A percentile compares a stretch with the other conserved stretches of the same genome.
These are phyloP conservation scores for Ophraella communa DNA, from an alignment of 2,888 invertebrate genomes.

Conservation along the genomic window DNA sequence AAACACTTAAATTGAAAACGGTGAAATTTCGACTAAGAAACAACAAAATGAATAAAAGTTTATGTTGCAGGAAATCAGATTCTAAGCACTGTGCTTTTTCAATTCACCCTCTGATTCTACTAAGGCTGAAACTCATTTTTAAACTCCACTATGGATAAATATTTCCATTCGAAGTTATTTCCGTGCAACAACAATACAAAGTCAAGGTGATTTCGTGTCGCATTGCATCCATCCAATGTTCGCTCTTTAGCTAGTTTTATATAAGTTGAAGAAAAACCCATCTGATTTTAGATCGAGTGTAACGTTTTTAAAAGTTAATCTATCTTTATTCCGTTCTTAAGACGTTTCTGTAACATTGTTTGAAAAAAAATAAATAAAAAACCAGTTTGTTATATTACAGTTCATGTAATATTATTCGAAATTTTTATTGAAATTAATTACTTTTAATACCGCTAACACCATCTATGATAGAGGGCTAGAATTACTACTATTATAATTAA, in stretches of 20 bases:
- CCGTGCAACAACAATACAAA: conserved; percentile 2
- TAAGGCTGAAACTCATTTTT: neutral
- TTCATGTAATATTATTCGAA: too few relatives aligned
- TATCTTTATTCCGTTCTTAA: neutral
- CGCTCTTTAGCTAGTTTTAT: neutral
- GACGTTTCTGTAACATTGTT: neutral
- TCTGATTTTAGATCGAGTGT: neutral
- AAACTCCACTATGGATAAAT: conserved; percentile 1
- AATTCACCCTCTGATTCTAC: neutral
- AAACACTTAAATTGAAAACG: neutral
- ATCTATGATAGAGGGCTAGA: too few relatives aligned
- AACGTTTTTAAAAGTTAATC: neutral
- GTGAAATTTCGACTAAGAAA: neutral
- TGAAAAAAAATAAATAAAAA: too few relatives aligned
- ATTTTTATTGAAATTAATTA: too few relatives aligned
- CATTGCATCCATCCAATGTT: conserved; percentile 1
- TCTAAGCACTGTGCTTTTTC: neutral
- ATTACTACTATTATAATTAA: too few relatives aligned
- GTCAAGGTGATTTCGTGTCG: neutral
- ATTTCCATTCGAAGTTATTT: conserved; percentile 1
- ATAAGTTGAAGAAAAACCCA: conserved; percentile 1
- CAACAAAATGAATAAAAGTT: neutral
- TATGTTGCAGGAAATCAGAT: neutral
- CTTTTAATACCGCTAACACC: too few relatives aligned
- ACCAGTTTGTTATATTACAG: too few relatives aligned